phyloP scores from a whole-genome alignment of 2,113 vertebrate species.

The Prinia subflava region DNA sequence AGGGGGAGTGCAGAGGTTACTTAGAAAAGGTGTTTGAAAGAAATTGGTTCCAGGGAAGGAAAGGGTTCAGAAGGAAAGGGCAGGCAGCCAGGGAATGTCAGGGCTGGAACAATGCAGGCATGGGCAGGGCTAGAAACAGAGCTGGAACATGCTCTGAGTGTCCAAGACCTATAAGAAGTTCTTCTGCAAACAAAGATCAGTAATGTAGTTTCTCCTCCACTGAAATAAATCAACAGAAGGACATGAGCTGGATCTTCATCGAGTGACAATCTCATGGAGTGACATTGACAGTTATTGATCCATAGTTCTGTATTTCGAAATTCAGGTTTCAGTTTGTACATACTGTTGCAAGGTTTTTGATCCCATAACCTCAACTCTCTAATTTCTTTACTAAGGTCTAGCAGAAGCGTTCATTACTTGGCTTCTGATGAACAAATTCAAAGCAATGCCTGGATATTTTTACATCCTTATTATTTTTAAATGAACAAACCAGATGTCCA shows the following conservation, averaged over 20 bases:
- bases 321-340: background rate
- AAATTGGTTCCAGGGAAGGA: background rate
- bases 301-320: background rate
- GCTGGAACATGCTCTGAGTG: background rate
- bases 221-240: background rate
- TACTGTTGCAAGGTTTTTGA: background rate
- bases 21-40: background rate
- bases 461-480: background rate
- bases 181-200: background rate
- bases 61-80: background rate
- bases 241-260: background rate
- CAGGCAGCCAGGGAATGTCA: background rate
- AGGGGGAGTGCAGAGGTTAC: background rate
- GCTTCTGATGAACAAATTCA: slow-evolving; percentile 24
- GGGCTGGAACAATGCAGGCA: background rate
- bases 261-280: background rate
- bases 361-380: background rate
- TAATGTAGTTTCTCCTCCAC: background rate
- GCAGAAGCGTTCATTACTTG: slow-evolving; percentile 22
- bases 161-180: background rate
- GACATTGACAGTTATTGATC: background rate
- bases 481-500: background rate
- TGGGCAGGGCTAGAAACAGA: background rate
- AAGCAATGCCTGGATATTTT: background rate
- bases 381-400: background rate